Base-by-base conservation (phyloP, 2,888 invertebrate species). In the Sisyra nigra region DNA sequence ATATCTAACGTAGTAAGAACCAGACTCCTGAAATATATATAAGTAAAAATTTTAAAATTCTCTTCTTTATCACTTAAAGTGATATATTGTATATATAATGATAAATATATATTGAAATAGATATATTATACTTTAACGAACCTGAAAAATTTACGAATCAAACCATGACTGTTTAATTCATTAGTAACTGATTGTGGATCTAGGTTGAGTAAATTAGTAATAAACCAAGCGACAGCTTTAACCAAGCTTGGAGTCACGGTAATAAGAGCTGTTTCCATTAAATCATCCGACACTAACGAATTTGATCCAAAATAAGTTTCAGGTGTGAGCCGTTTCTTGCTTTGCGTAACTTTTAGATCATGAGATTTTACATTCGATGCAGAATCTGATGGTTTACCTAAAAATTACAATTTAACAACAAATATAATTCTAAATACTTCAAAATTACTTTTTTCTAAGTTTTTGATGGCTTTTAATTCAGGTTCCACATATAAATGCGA, bases 71-170 rank as follows among this genome's bases (percentile, higher is more conserved):
- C n/a, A n/a, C n/a, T n/a, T n/a, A n/a, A n/a, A n/a, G n/a, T n/a
- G n/a, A n/a, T n/a, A n/a, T n/a, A n/a, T n/a, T n/a, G n/a, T n/a
- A n/a, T n/a, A n/a, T n/a, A n/a, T n/a, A n/a, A n/a, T n/a, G n/a
- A n/a, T n/a, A n/a, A n/a, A n/a, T n/a, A n/a, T n/a, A n/a, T n/a
- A n/a, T n/a, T n/a, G n/a, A n/a, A n/a, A n/a, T n/a, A n/a, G n/a
- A n/a, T n/a, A n/a, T n/a, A n/a, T n/a, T n/a, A n/a, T n/a, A n/a
- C n/a, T n/a, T 29, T 38, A n/a, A 49, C 48, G 52, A 57, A 69
- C 69, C 64, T 59, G 44, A 69, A 60, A 45, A 71, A 59, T 45
- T 65, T 55, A 54, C 65, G 67, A 14, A 69, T 58, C 19, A 71
- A 50, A 1, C 66, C 66, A 49, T 57, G 55, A 42, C 68, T 64